Percentiles rank a stretch among this genome's conserved stretches.
These are phyloP conservation scores for Poeciliopsis infans DNA, from an alignment of 2,797 vertebrate species.

Conservation along the genomic window DNA sequence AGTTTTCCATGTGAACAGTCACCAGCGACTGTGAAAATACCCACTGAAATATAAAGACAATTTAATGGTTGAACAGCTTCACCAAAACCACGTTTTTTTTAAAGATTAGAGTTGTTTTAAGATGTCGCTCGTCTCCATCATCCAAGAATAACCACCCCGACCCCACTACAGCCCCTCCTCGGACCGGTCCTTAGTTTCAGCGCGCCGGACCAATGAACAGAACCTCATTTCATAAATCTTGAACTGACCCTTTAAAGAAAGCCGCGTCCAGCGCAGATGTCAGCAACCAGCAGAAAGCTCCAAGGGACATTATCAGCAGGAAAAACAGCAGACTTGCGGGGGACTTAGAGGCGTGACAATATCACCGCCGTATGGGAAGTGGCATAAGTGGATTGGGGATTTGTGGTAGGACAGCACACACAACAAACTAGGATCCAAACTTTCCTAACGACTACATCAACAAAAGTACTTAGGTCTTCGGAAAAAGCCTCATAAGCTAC, in stretches of 20 bases:
- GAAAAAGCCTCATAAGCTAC: slow-evolving; percentile 3
- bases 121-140: background rate
- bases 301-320: slow-evolving; percentile 74
- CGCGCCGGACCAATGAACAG: background rate
- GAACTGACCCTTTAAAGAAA: slow-evolving; percentile 35
- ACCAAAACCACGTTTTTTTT: background rate
- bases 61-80: background rate
- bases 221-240: background rate
- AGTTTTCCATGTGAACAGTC: background rate
- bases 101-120: background rate
- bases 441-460: background rate
- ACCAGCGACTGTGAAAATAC: background rate
- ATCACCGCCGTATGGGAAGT: slow-evolving; percentile 72
- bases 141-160: background rate
- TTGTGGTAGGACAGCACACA: slow-evolving; percentile 12
- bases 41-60: background rate
- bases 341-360: slow-evolving; percentile 71
- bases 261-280: slow-evolving; percentile 40
- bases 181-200: background rate
- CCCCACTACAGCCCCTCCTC: background rate
- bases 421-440: slow-evolving; percentile 6
- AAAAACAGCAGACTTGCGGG: slow-evolving; percentile 77
- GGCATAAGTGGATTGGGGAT: slow-evolving; percentile 43
- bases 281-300: slow-evolving; percentile 61
- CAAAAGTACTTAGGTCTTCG: slow-evolving; percentile 8